Conservation (phyloP, 2,888 invertebrate genomes). For the Phyllotreta striolata region DNA sequence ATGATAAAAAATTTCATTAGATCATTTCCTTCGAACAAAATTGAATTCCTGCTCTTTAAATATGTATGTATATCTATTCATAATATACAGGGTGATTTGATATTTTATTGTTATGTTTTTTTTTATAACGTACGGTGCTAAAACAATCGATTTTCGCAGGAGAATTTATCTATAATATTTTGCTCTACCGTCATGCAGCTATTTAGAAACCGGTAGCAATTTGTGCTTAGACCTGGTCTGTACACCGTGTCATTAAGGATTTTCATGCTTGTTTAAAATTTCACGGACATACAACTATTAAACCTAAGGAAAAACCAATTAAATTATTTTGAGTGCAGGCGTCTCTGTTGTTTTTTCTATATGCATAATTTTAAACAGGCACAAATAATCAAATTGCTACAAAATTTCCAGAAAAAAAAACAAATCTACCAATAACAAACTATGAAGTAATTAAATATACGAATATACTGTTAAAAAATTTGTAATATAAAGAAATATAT, state of each 20-base stretch:
- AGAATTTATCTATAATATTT: not conserved
- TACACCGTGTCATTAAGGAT: constrained; percentile 39
- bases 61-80: not conserved
- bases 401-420: too few relatives aligned
- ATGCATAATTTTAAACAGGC: not conserved
- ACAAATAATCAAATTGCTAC: not conserved
- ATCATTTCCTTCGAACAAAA: constrained; percentile 24
- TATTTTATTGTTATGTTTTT: too few relatives aligned
- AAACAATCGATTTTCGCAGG: too few relatives aligned
- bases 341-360: constrained; percentile 5
- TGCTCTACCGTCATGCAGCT: constrained; percentile 17
- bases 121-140: too few relatives aligned
- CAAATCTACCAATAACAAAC: too few relatives aligned
- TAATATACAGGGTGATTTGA: too few relatives aligned
- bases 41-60: constrained; percentile 26
- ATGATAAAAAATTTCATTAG: constrained; percentile 30
- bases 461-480: too few relatives aligned
- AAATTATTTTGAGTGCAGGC: constrained; percentile 2
- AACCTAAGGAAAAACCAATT: constrained; percentile 11
- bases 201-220: too few relatives aligned
- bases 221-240: constrained; percentile 21
- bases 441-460: too few relatives aligned
- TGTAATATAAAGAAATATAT: not conserved
- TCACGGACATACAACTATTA: constrained; percentile 30
- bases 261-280: constrained; percentile 41